These are phyloP conservation scores for Choristoneura fumiferana DNA, from an alignment of 1,140 invertebrate genomes.

Conservation along the genomic window DNA sequence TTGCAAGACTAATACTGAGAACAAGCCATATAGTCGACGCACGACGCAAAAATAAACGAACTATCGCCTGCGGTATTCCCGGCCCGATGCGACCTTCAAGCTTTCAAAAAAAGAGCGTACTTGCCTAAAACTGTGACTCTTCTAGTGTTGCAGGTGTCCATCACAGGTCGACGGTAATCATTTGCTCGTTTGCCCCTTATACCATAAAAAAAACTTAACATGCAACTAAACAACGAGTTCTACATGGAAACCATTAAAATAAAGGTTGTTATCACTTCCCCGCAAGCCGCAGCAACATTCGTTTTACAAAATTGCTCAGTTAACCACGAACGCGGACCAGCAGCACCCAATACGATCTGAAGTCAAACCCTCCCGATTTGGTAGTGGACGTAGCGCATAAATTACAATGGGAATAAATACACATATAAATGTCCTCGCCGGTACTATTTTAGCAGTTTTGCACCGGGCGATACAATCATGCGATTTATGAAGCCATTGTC, in stretches of 20 bases:
- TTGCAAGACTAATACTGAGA: no score
- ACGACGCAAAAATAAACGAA: no score
- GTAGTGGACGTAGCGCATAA: conserved; percentile 17
- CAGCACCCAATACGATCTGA: conserved; percentile 13
- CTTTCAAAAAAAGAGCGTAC: no score
- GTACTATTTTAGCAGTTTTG: conserved; percentile 41
- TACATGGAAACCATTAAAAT: background rate
- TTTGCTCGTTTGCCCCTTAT: no score
- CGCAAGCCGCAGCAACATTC: background rate
- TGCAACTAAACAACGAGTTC: background rate
- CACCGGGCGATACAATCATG: conserved; percentile 35
- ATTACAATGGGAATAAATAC: conserved; percentile 42
- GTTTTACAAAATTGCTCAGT: background rate
- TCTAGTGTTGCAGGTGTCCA: no score
- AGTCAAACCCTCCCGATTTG: conserved; percentile 16
- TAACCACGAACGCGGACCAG: conserved; percentile 12
- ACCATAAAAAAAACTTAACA: background rate
- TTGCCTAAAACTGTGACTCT: no score
- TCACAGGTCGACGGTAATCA: no score
- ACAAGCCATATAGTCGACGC: no score
- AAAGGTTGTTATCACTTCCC: background rate
- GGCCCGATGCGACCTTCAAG: no score
- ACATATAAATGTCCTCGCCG: conserved; percentile 32
- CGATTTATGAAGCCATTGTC: conserved; percentile 49
- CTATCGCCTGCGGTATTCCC: no score